These are phyloP conservation scores for Tetranychus truncatus DNA, from an alignment of 2,888 invertebrate genomes.

Conservation along the genomic window DNA sequence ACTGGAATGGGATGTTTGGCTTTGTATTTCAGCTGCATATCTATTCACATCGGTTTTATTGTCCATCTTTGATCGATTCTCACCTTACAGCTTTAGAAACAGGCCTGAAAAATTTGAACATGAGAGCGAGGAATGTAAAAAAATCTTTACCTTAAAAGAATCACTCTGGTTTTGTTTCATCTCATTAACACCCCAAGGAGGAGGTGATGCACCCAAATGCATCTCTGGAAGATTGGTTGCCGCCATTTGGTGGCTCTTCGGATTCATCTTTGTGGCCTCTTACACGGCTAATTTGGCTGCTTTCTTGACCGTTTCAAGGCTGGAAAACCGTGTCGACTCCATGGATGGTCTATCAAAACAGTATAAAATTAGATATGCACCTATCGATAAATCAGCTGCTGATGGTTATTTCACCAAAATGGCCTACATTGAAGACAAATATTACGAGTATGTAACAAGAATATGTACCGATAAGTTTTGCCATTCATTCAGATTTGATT, in stretches of 20 bases:
- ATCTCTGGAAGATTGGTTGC: conserved; percentile 82
- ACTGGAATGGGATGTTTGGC: conserved; percentile 84
- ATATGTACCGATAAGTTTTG: not conserved
- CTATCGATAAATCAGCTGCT: conserved; percentile 64
- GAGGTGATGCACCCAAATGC: conserved; percentile 88
- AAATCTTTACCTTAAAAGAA: conserved; percentile 48
- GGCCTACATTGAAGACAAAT: conserved; percentile 80
- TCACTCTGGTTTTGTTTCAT: conserved; percentile 94
- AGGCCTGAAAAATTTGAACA: conserved; percentile 20
- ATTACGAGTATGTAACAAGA: conserved; percentile 63
- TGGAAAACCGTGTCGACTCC: conserved; percentile 79
- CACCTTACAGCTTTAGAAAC: conserved; percentile 73
- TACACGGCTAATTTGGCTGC: conserved; percentile 96
- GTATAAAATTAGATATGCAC: conserved; percentile 89
- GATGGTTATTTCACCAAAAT: conserved; percentile 88
- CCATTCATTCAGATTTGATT: not conserved
- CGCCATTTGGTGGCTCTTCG: conserved; percentile 97
- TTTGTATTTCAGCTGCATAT: conserved; percentile 77
- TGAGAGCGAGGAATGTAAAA: conserved; percentile 17
- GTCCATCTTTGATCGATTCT: conserved; percentile 73
- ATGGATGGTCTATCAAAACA: conserved; percentile 88
- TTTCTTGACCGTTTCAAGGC: conserved; percentile 68
- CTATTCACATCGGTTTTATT: conserved; percentile 50
- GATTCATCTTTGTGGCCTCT: conserved; percentile 94
- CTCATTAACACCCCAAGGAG: conserved; percentile 75